phyloP scores from a whole-genome alignment of 1,140 invertebrate genomes.

The Reticulitermes speratus region DNA sequence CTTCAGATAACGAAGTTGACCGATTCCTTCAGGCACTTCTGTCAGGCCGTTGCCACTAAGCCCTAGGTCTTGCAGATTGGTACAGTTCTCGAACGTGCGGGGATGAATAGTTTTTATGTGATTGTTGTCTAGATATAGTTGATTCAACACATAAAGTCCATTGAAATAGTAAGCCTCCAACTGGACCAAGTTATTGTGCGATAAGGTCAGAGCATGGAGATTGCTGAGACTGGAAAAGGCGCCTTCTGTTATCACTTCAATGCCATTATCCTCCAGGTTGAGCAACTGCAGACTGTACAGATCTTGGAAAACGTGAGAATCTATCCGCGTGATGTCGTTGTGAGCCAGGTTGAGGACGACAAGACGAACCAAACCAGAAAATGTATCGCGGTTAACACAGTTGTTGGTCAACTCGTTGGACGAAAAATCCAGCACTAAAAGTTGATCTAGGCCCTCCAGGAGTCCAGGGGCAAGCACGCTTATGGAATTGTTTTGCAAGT shows the following conservation, averaged over 20 bases:
- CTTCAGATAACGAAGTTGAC: slow-evolving; percentile 68
- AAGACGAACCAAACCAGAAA: slow-evolving; percentile 68
- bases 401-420: slow-evolving; percentile 73
- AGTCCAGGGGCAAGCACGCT: slow-evolving; percentile 72
- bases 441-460: slow-evolving; percentile 70
- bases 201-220: slow-evolving; percentile 71
- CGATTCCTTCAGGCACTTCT: slow-evolving; percentile 73
- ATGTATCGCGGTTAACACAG: slow-evolving; percentile 77
- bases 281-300: slow-evolving; percentile 74
- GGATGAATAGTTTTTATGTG: slow-evolving; percentile 65
- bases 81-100: slow-evolving; percentile 76
- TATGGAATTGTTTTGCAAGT: slow-evolving; percentile 79
- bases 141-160: slow-evolving; percentile 69
- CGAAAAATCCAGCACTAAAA: slow-evolving; percentile 75
- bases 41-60: slow-evolving; percentile 79
- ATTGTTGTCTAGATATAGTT: slow-evolving; percentile 75
- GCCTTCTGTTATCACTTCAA: slow-evolving; percentile 67
- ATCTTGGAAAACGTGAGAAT: slow-evolving; percentile 70
- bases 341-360: slow-evolving; percentile 73
- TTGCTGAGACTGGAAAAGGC: slow-evolving; percentile 73
- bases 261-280: slow-evolving; percentile 73
- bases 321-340: slow-evolving; percentile 69
- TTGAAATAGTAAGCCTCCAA: slow-evolving; percentile 69
- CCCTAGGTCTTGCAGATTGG: slow-evolving; percentile 79
- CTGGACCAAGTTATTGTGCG: slow-evolving; percentile 67